Base-by-base conservation (phyloP, 2,888 invertebrate genomes). In the Erannis defoliaria region DNA sequence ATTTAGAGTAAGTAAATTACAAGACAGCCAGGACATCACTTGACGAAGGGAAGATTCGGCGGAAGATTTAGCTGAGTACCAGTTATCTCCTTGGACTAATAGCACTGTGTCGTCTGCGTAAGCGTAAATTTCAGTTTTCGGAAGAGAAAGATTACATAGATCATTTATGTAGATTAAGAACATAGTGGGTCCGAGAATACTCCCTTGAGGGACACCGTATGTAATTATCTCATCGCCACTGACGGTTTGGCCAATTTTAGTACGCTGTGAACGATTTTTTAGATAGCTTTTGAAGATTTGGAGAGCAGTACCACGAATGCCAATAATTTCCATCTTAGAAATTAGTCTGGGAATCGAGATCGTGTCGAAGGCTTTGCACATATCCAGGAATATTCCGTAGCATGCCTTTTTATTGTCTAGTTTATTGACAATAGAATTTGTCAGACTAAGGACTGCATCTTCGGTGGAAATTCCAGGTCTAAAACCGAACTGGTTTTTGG, bases 211-310 rank as follows among this genome's bases (percentile, higher is more conserved):
- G 0, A 50, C 37, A n/a, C 50, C 50, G 19, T 50, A 9, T 5
- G 50, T 16, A 3, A 35, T 9, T 6, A 8, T 10, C 6, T 8
- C 6, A 6, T 10, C 10, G 1, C 9, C 9, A 8, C 14, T 67
- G 0, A 31, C 9, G 23, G 29, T 8, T 0, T 2, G n/a, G 5
- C 46, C 57, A 6, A 62, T 29, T 10, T 14, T 57, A 2, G 60
- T 62, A 10, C 21, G 18, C 29, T 64, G 67, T n/a, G 19, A 18
- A 19, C 67, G 54, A 9, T 49, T 38, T 2, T 49, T 26, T 1
- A 67, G 12, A 18, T 51, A 64, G 23, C 42, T 23, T n/a, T 38
- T 14, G 19, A 67, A 60, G 5, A 64, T 14, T 0, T 33, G 6
- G 0, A 60, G 51, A 12, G 33, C 14, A 1, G 9, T 21, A 9